These are phyloP conservation scores for Acleris literana DNA, from an alignment of 2,888 invertebrate species.

Conservation along the genomic window DNA sequence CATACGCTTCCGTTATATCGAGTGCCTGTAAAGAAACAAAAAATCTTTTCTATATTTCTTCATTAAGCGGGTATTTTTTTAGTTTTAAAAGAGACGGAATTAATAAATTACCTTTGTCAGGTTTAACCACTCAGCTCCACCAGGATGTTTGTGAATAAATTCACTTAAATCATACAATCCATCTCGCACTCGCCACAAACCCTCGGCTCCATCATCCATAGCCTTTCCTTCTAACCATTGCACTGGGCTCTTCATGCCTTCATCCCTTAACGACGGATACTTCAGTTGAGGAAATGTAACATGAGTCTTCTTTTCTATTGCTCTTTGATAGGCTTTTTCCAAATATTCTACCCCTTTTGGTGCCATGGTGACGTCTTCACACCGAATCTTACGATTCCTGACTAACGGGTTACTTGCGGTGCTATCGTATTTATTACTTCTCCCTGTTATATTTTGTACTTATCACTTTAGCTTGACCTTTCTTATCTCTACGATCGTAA, in stretches of 20 bases:
- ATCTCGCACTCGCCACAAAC: slow-evolving; percentile 90
- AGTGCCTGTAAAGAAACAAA: slow-evolving; percentile 73
- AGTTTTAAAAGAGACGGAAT: too few species aligned
- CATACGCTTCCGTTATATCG: slow-evolving; percentile 86
- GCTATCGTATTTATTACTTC: neutral
- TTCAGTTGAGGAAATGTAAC: slow-evolving; percentile 81
- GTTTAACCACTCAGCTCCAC: slow-evolving; percentile 90
- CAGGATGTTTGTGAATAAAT: slow-evolving; percentile 93
- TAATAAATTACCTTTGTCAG: slow-evolving; percentile 83
- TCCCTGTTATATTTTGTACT: neutral
- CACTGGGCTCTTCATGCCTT: slow-evolving; percentile 67
- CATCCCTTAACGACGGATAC: slow-evolving; percentile 78
- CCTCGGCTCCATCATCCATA: slow-evolving; percentile 88
- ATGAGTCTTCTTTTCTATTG: slow-evolving; percentile 66
- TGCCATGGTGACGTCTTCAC: slow-evolving; percentile 50
- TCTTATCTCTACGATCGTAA: slow-evolving; percentile 3
- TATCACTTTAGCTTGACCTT: slow-evolving; percentile 22
- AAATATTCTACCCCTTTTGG: slow-evolving; percentile 57
- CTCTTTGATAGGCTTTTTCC: slow-evolving; percentile 56
- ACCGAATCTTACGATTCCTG: neutral
- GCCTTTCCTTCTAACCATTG: slow-evolving; percentile 87
- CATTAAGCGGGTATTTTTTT: neutral
- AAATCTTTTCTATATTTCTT: slow-evolving; percentile 34
- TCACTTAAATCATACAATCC: slow-evolving; percentile 92
- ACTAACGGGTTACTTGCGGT: neutral